These are phyloP conservation scores for Actinia tenebrosa DNA, from an alignment of 64 coral and sea anemone genomes.

Conservation along the genomic window DNA sequence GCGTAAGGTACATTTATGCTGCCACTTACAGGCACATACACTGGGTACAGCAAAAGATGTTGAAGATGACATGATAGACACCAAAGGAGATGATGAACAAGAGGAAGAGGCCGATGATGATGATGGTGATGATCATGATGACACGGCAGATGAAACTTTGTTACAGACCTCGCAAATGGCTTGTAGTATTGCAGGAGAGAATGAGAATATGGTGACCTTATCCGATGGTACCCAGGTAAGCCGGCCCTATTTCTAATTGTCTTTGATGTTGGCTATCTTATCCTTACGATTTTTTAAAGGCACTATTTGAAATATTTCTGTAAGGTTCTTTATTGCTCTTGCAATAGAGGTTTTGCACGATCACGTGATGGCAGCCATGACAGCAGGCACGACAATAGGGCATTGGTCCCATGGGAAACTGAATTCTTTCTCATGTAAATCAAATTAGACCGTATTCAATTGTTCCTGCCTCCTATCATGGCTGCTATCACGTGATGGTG, in stretches of 20 bases:
- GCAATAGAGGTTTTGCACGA: no score
- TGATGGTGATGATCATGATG: slow-evolving; percentile 47
- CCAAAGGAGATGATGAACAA: slow-evolving; percentile 12
- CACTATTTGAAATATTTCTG: no score
- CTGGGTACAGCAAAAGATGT: slow-evolving; percentile 70
- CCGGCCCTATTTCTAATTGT: background rate
- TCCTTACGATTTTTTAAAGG: no score
- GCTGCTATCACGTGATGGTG: no score
- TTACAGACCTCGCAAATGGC: slow-evolving; percentile 69
- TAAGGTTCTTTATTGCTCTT: no score
- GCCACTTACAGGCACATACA: slow-evolving; percentile 80
- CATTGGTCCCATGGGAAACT: no score
- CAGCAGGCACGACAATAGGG: no score
- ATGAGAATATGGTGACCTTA: slow-evolving; percentile 76
- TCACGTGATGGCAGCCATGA: no score
- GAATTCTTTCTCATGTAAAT: no score
- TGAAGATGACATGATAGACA: slow-evolving; percentile 75
- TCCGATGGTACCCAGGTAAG: slow-evolving; percentile 72
- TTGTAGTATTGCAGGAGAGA: slow-evolving; percentile 30
- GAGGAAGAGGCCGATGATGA: slow-evolving; percentile 77
- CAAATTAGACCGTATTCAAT: no score
- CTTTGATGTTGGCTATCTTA: no score
- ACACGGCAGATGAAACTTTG: slow-evolving; percentile 23
- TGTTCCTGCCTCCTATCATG: no score
- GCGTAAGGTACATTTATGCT: slow-evolving; percentile 82